Evolutionary conservation across 1,140 invertebrate species (phyloP).

Genomic region (Capitella teleta): DNA sequence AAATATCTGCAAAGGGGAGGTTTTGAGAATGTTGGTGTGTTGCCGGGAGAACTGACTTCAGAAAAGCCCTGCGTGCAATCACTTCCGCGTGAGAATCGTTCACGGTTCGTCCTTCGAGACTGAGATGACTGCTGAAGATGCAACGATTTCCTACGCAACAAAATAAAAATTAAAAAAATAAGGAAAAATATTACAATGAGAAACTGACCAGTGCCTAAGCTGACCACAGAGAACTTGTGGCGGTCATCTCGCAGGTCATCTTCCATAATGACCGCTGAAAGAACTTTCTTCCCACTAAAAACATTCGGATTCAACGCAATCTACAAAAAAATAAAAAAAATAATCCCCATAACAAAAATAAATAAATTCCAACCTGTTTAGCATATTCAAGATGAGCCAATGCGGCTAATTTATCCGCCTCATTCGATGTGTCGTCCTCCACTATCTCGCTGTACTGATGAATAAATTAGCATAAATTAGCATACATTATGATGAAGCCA

Average conservation of each 20-base stretch:
- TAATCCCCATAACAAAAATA: too few relatives aligned
- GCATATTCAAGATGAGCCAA: slow-evolving; percentile 3
- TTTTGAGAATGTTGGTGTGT: too few relatives aligned
- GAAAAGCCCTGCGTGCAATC: slow-evolving; percentile 61
- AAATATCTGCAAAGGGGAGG: too few relatives aligned
- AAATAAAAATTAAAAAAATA: neutral
- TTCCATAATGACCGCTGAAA: slow-evolving; percentile 4
- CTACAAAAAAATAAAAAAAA: too few relatives aligned
- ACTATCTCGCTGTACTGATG: too few relatives aligned
- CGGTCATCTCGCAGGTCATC: neutral
- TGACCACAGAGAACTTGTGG: neutral
- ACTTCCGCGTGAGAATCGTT: slow-evolving; percentile 83
- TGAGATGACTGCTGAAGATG: slow-evolving; percentile 2
- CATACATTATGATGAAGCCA: too few relatives aligned
- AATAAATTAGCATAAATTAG: too few relatives aligned
- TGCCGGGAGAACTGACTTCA: slow-evolving; percentile 56
- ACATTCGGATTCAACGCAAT: slow-evolving; percentile 1
- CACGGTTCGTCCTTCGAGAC: slow-evolving; percentile 48
- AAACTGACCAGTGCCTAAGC: neutral
- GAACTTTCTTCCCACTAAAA: neutral
- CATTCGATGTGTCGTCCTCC: too few relatives aligned
- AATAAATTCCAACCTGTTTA: neutral
- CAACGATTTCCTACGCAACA: slow-evolving; percentile 6
- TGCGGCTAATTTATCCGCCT: too few relatives aligned
- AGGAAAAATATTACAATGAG: neutral